Evolutionary conservation across 2,797 vertebrate species (phyloP).

Genomic region (Sebastes iracundus): DNA sequence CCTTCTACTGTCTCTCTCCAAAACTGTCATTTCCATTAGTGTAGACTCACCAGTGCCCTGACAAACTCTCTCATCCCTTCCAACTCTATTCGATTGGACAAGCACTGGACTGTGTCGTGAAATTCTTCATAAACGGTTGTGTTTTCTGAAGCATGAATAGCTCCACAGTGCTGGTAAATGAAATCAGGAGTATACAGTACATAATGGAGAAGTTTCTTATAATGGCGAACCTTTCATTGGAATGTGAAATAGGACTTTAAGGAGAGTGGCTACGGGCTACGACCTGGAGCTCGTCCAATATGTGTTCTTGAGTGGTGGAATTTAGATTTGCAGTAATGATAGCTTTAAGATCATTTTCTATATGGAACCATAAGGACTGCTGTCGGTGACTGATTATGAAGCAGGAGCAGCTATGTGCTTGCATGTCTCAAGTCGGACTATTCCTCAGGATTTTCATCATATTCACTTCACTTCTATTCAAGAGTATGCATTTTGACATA

Average conservation of each 20-base stretch:
- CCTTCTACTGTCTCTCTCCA: conserved; percentile 73
- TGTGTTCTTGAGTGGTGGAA: conserved; percentile 42
- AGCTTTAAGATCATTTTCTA: conserved; percentile 60
- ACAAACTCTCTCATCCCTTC: conserved; percentile 74
- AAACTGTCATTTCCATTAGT: conserved; percentile 80
- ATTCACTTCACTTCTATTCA: not conserved
- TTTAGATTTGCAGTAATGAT: conserved; percentile 68
- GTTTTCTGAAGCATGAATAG: conserved; percentile 67
- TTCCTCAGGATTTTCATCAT: conserved; percentile 1
- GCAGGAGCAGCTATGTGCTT: conserved; percentile 17
- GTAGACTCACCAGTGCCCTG: conserved; percentile 70
- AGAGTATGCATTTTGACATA: not conserved
- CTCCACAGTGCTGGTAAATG: conserved; percentile 48
- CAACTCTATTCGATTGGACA: conserved; percentile 72
- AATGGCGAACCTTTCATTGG: conserved; percentile 17
- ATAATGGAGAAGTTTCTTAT: conserved; percentile 15
- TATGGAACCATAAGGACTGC: conserved; percentile 36
- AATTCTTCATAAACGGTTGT: conserved; percentile 71
- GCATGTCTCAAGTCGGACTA: not conserved
- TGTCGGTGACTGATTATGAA: conserved; percentile 41
- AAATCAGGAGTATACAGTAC: conserved; percentile 45
- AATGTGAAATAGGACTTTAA: conserved; percentile 53
- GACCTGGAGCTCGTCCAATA: conserved; percentile 53
- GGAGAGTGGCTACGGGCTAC: conserved; percentile 48
- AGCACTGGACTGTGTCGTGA: conserved; percentile 63